Base-by-base conservation (phyloP, 2,888 invertebrate genomes). In the Andricus quercusramuli region DNA sequence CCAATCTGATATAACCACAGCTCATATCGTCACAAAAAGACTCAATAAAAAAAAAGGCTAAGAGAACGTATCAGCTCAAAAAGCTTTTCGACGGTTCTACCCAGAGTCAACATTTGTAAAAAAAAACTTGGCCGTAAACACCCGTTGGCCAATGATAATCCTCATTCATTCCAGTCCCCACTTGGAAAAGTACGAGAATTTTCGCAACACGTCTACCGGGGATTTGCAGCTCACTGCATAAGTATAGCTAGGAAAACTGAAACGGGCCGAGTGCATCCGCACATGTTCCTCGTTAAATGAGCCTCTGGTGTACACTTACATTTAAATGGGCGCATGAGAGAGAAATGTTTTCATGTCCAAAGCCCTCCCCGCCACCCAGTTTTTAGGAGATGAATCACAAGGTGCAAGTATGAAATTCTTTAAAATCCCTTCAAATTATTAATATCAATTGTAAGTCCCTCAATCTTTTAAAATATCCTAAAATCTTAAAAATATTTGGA, bases 291-390 rank as follows among this genome's bases (percentile, higher is more conserved):
- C 51, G n/a, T 56, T 74, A 74, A 74, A 74, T 74, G 74, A 56
- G 74, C 74, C 74, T 56, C 74, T 22, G 15, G 74, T 32, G 74
- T 74, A 74, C 74, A 56, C 74, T 74, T 74, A 74, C 32, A 51
- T 74, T 74, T 56, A 74, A 74, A 74, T 74, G 74, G 51, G 47
- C 74, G 13, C 37, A 32, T 51, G 56, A 56, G 74, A 74, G 51
- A 74, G 74, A 74, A 74, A 74, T 56, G 37, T 74, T 74, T 70
- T 51, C 44, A 74, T 74, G 56, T 74, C 74, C 74, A 56, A 74
- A 56, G 51, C 20, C 29, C 70, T 47, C 11, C n/a, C 25, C 29
- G 51, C 37, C 56, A 56, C 74, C 32, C n/a, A 74, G 56, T 56
- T 32, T 74, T 32, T 74, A 74, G 56, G 3, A 32, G 32, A 74